Evolutionary conservation across 2,797 vertebrate species (phyloP).

Genomic region (Setipinna tenuifilis): DNA sequence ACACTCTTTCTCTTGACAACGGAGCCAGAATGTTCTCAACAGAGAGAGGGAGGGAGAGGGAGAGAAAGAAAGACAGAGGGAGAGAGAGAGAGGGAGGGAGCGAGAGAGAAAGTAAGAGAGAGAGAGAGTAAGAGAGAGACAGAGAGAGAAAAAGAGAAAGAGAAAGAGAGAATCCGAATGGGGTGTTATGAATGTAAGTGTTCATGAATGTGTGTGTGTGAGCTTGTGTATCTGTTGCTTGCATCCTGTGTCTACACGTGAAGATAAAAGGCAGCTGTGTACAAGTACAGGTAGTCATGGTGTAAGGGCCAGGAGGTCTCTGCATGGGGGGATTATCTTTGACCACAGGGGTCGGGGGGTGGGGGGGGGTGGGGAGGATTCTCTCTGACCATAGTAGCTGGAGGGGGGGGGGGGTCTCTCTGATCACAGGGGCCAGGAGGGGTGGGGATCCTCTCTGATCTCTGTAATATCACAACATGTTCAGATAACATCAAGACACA

Average conservation of each 20-base stretch:
- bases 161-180: neutral
- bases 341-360: constrained; percentile 65
- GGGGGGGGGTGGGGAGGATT: constrained; percentile 33
- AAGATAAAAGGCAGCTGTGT: too few species aligned
- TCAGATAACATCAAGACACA: constrained; percentile 49
- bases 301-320: too few species aligned
- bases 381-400: too few species aligned
- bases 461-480: constrained; percentile 52
- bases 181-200: neutral
- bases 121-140: neutral
- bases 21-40: too few species aligned
- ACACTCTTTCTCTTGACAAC: too few species aligned
- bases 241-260: too few species aligned
- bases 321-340: too few species aligned
- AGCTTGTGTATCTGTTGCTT: neutral
- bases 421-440: constrained; percentile 60
- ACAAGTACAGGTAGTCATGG: too few species aligned
- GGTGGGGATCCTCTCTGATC: constrained; percentile 31
- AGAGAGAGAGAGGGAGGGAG: constrained; percentile 14
- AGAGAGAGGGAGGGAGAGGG: constrained; percentile 10
- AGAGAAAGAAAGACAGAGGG: neutral
- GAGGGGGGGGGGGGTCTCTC: too few species aligned
- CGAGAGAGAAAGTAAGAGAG: constrained; percentile 1
- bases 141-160: constrained; percentile 5
- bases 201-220: neutral